A percentile compares a stretch with the other conserved stretches of the same genome.
Conservation (phyloP, 2,113 vertebrate species). For the Entelurus aequoreus region DNA sequence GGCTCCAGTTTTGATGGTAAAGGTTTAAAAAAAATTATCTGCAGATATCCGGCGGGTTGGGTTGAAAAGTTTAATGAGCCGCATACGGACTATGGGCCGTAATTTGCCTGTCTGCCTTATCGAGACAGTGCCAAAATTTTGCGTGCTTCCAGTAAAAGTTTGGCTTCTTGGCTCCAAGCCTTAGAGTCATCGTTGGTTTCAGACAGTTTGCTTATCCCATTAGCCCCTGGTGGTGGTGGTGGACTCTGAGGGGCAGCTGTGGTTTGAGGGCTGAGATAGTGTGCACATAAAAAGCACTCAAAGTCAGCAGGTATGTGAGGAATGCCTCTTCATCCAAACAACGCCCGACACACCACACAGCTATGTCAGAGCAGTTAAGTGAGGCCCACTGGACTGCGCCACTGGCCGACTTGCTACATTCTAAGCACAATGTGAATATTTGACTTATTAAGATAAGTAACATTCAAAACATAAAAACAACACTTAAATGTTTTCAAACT, state of each 20-base stretch:
- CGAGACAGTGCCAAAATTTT: constrained; percentile 26
- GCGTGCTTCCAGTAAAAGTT: constrained; percentile 40
- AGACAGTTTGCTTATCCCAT: constrained; percentile 44
- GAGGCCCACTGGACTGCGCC: constrained; percentile 38
- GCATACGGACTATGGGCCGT: too few species aligned
- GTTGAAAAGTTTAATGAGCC: too few species aligned
- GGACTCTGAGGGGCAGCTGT: constrained; percentile 40
- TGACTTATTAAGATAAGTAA: background rate
- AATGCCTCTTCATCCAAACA: constrained; percentile 69
- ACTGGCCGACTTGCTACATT: constrained; percentile 19
- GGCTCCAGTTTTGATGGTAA: too few species aligned
- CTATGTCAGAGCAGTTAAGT: constrained; percentile 40
- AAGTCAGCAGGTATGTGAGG: constrained; percentile 72
- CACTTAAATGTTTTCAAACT: too few species aligned
- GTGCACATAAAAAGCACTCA: constrained; percentile 61
- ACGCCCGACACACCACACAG: constrained; percentile 44
- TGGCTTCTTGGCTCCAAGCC: constrained; percentile 32
- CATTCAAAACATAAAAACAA: background rate
- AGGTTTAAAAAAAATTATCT: too few species aligned
- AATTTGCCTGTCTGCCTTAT: constrained; percentile 18
- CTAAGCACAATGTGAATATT: background rate
- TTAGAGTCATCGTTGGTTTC: constrained; percentile 37
- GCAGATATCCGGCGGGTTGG: too few species aligned
- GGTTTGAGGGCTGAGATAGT: constrained; percentile 54
- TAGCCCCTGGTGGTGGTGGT: constrained; percentile 37